phyloP scores from a whole-genome alignment of 2,797 vertebrate genomes.

The Phrynocephalus vlangalii region DNA sequence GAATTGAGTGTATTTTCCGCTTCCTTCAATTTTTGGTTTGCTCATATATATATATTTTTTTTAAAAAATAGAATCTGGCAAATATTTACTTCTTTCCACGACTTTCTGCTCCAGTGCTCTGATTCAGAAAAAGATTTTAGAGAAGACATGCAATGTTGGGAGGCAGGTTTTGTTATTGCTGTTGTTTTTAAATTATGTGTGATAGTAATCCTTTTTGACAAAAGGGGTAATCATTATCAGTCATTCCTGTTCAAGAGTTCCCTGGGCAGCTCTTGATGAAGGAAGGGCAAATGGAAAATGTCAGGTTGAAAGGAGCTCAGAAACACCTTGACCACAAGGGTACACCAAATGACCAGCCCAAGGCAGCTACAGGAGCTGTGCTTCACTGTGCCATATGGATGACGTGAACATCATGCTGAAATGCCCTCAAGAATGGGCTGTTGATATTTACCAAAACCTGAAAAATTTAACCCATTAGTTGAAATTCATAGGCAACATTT shows the following conservation, averaged over 20 bases:
- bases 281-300: constrained; percentile 70
- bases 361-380: neutral
- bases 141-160: constrained; percentile 70
- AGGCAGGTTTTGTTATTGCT: constrained; percentile 52
- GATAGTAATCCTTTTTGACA: constrained; percentile 78
- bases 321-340: constrained; percentile 38
- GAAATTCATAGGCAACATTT: neutral
- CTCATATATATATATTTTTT: constrained; percentile 73
- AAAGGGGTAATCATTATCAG: constrained; percentile 77
- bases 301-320: constrained; percentile 31
- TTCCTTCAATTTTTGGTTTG: constrained; percentile 57
- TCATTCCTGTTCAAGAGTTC: constrained; percentile 71
- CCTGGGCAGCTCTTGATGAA: constrained; percentile 72
- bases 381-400: neutral
- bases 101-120: constrained; percentile 76
- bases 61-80: constrained; percentile 70
- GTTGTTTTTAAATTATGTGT: constrained; percentile 52
- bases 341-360: neutral
- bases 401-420: neutral
- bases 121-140: constrained; percentile 77
- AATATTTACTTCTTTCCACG: constrained; percentile 82
- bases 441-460: neutral
- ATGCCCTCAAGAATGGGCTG: neutral
- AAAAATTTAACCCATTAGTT: neutral
- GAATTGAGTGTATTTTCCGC: constrained; percentile 27